phyloP scores from a whole-genome alignment of 2,113 vertebrate species.

The Mus pahari region DNA sequence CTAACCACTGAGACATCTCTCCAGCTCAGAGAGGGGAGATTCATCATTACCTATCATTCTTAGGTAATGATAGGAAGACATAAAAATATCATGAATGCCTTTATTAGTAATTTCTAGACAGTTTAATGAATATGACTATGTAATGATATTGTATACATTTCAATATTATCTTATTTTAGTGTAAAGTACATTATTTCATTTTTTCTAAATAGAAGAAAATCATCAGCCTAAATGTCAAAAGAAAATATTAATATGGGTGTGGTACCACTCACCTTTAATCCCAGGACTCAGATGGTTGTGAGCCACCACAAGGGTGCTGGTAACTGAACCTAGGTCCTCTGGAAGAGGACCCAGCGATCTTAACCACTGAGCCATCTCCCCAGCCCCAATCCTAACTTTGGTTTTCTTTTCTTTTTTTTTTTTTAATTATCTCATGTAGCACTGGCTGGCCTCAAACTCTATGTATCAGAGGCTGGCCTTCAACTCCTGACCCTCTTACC shows the following conservation, averaged over 20 bases:
- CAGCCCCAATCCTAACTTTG: background rate
- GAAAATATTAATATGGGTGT: background rate
- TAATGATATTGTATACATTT: background rate
- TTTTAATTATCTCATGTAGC: background rate
- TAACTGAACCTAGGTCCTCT: background rate
- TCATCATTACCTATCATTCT: no score
- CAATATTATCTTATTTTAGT: constrained; percentile 30
- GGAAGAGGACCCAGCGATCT: background rate
- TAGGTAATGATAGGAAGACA: background rate
- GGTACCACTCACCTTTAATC: background rate
- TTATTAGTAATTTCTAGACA: constrained; percentile 36
- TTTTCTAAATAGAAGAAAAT: constrained; percentile 32
- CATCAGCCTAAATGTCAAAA: constrained; percentile 12
- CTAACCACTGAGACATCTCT: background rate
- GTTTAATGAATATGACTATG: constrained; percentile 21
- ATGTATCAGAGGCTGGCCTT: background rate
- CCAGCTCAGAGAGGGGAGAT: background rate
- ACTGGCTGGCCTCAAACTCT: background rate
- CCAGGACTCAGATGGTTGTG: background rate
- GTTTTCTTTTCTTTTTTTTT: background rate
- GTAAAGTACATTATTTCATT: constrained; percentile 45
- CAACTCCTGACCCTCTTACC: background rate
- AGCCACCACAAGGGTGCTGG: background rate
- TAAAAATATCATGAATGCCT: background rate
- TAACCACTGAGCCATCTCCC: background rate